Evolutionary conservation across 2,113 vertebrate genomes (phyloP), one percentile per base, ranked within the genome.

Genomic region (Lampris megalopsis): DNA sequence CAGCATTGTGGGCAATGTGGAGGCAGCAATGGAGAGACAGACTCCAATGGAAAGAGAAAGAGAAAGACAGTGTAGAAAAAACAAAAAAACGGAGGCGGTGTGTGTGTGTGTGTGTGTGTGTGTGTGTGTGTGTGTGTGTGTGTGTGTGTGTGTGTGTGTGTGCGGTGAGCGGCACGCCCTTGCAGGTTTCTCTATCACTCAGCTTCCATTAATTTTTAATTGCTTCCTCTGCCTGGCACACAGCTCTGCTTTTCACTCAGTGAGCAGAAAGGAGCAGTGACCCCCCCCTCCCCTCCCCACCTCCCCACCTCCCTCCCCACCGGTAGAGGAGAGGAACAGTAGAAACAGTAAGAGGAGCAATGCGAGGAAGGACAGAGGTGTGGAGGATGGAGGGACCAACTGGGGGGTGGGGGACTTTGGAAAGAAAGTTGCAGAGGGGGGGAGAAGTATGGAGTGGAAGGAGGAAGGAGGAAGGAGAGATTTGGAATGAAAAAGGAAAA

Each of bases 181-280:
- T 94, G 93, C 93, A 94, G 94, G 92, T 95, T 94, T 95, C 93
- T 96, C 86, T 93, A 92, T 95, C 94, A 94, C 92, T 92, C 93
- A 85, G 87, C 92, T 86, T 85, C 87, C 93, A 94, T 96, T 94
- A 93, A 96, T 95, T 93, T 96, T 95, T 96, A 95, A 95, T 96
- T 87, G 90, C 92, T 95, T 95, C 93, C 94, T 95, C 90, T 81
- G 88, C 90, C 86, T 92, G 89, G 92, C 91, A 89, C 86, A 87
- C 85, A 93, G 81, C 88, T 89, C 85, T 75, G 89, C 87, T 87
- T 89, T 82, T 89, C 77, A 86, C 90, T 88, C 86, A 77, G 82
- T 48, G 79, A 90, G 85, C 83, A 89, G 83, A 88, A 87, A 86
- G 68, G 58, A 88, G 76, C 68, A 79, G 71, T 71, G 81, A 83